These are phyloP conservation scores for Macheiramphus alcinus DNA, from an alignment of 2,113 vertebrate species.

Conservation along the genomic window DNA sequence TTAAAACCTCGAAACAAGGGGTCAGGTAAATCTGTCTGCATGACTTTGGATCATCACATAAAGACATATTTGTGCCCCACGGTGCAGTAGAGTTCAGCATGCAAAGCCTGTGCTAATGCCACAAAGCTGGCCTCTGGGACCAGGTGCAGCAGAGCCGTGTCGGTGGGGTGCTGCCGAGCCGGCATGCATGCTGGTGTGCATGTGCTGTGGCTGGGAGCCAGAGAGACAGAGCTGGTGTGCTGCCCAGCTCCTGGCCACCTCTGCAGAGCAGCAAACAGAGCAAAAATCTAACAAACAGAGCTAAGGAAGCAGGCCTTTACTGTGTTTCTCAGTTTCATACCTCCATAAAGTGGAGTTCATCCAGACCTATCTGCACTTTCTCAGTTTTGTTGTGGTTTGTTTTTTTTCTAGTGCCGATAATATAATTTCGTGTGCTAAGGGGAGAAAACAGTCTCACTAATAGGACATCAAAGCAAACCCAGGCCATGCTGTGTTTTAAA, in stretches of 20 bases:
- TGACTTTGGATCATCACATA: background rate
- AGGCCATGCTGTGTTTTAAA: background rate
- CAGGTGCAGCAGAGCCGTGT: background rate
- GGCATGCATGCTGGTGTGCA: rapidly evolving
- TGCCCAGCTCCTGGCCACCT: background rate
- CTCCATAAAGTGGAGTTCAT: background rate
- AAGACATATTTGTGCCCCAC: background rate
- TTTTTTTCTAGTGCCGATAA: background rate
- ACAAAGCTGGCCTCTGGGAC: background rate
- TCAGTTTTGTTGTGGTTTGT: background rate
- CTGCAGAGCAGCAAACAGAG: background rate
- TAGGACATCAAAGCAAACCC: background rate
- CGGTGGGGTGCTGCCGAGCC: background rate
- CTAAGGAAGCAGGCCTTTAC: background rate
- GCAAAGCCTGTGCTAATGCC: background rate
- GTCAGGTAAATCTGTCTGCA: background rate
- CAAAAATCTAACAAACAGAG: background rate
- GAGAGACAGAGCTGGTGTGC: background rate
- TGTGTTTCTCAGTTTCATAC: background rate
- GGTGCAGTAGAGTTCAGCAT: background rate
- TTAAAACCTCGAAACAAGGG: background rate
- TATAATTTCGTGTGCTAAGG: background rate
- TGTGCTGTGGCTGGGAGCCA: background rate
- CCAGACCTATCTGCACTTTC: background rate
- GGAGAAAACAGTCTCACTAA: background rate